Evolutionary conservation across 2,113 vertebrate species (phyloP).

Genomic region (Plestiodon gilberti): DNA sequence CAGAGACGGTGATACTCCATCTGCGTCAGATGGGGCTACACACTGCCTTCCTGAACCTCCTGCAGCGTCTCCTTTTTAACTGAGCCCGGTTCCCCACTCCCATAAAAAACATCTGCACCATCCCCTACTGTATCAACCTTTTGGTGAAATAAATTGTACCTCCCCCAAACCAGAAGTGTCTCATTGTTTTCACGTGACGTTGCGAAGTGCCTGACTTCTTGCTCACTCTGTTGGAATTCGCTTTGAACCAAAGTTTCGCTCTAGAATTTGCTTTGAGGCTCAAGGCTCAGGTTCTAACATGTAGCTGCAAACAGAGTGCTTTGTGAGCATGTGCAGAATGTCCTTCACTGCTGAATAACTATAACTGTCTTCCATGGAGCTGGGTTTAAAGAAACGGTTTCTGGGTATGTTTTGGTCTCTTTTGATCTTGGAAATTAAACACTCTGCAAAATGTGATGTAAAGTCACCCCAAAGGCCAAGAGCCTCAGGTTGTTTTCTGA

Average conservation of each 20-base stretch:
- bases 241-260: neutral
- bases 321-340: neutral
- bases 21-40: neutral
- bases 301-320: neutral
- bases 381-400: neutral
- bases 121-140: neutral
- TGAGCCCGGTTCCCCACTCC: neutral
- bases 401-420: neutral
- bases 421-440: neutral
- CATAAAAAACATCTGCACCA: neutral
- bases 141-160: constrained; percentile 18
- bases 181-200: neutral
- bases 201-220: neutral
- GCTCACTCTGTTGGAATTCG: neutral
- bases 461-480: neutral
- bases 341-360: neutral
- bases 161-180: neutral
- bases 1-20: neutral
- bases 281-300: neutral
- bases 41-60: neutral
- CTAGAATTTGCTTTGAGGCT: neutral
- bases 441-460: neutral
- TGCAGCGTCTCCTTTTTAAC: neutral
- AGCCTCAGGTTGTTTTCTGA: neutral
- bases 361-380: too few relatives aligned